Evolutionary conservation across 2,113 vertebrate genomes (phyloP).

Genomic region (Bungarus multicinctus): DNA sequence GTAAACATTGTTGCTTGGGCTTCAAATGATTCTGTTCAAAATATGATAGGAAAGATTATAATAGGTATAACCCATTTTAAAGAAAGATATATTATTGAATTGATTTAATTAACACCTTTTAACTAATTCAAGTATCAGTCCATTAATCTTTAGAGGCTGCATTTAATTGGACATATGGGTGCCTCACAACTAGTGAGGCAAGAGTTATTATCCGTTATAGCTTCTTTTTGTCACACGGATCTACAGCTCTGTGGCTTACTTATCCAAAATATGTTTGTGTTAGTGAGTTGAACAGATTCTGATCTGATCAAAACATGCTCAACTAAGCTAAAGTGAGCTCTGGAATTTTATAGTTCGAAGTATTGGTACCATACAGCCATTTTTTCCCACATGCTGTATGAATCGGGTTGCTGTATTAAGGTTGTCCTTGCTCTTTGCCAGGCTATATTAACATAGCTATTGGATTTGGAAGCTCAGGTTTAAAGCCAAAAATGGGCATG

Average conservation of each 20-base stretch:
- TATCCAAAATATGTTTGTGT: not conserved
- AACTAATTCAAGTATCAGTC: not conserved
- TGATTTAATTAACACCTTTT: not conserved
- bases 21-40: not conserved
- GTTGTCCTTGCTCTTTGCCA: not conserved
- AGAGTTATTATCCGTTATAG: not conserved
- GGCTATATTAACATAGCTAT: not conserved
- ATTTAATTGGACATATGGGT: not conserved
- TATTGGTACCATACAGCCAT: not conserved
- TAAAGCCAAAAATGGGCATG: not conserved
- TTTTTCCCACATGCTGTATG: not conserved
- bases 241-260: not conserved
- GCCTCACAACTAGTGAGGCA: not conserved
- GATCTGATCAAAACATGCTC: not conserved
- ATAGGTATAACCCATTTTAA: not conserved
- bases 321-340: not conserved
- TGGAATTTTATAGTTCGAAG: not conserved
- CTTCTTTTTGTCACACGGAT: not conserved
- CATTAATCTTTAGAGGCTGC: not conserved
- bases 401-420: not conserved
- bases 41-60: not conserved
- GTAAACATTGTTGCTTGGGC: not conserved
- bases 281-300: not conserved
- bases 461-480: not conserved
- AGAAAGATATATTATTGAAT: not conserved